Evolutionary conservation across 2,888 invertebrate species (phyloP), one percentile per base, ranked within the genome.

Genomic region (Melieria omissa): DNA sequence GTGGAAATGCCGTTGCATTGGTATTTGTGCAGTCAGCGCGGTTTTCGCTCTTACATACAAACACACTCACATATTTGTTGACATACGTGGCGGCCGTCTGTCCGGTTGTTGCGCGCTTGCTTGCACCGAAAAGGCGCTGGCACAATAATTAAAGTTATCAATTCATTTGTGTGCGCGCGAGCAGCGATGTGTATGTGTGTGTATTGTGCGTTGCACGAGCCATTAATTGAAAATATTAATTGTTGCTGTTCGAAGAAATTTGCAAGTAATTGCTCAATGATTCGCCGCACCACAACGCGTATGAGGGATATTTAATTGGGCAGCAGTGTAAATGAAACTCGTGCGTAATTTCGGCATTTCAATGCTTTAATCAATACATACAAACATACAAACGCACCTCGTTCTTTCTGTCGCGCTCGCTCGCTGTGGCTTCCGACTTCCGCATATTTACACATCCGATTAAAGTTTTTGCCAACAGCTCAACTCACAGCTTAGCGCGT

Each of bases 401-500:
- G 29, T 29, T 29, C 29, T 29, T 29, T 3, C 29, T 29, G 29
- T 3, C 3, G 29, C 29, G 3, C 29, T 29, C 29, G 29, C 29
- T 29, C 29, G 29, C 1, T 29, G 29, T 29, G 29, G 3, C 29
- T 29, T 29, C 29, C 2, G 29, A 29, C 1, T 29, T 29, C 49
- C 60, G 70, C 72, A 72, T 74, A 74, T 74, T 74, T 74, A 70
- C 74, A 70, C 70, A 70, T 74, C 72, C 74, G 74, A 70, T 74
- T 72, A 74, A 74, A 72, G 72, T 72, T 72, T 72, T 64, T 29
- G 29, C 29, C 29, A 29, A 29, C 29, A 29, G 29, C 29, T n/a
- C 29, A 29, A 29, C 29, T 29, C 29, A 29, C 29, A 1, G 29
- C 3, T 29, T 29, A 3, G 29, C 29, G 29, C 29, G 29, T 29